Conservation (phyloP, 2,113 vertebrate genomes). For the Semnornis frantzii region DNA sequence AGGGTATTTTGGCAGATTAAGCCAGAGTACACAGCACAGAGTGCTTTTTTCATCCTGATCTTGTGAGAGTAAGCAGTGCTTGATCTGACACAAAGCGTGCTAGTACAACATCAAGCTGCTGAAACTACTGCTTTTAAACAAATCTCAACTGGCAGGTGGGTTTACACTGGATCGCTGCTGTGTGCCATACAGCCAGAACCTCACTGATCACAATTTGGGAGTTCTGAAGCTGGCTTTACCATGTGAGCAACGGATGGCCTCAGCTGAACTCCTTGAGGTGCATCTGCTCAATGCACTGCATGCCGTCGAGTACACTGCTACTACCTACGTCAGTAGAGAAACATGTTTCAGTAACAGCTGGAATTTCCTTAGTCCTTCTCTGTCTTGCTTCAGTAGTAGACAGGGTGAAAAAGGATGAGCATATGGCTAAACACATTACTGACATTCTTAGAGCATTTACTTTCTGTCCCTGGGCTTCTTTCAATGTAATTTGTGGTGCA, state of each 20-base stretch:
- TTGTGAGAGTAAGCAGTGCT: not conserved
- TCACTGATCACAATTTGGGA: not conserved
- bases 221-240: not conserved
- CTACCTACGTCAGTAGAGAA: not conserved
- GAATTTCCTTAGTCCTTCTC: not conserved
- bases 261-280: not conserved
- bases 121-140: not conserved
- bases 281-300: not conserved
- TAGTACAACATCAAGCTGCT: not conserved
- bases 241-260: not conserved
- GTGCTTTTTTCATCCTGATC: not conserved
- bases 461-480: constrained; percentile 8
- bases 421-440: constrained; percentile 2
- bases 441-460: not conserved
- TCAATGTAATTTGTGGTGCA: not conserved
- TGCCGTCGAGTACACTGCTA: not conserved
- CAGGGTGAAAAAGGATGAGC: not conserved
- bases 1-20: not conserved
- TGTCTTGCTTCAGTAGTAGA: not conserved
- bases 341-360: not conserved
- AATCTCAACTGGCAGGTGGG: not conserved
- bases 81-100: not conserved
- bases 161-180: not conserved
- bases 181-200: not conserved
- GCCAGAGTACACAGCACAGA: not conserved